A percentile compares a stretch with the other conserved stretches of the same genome.
These are phyloP conservation scores for Sternotherus odoratus DNA, from an alignment of 2,797 vertebrate genomes.

Conservation along the genomic window DNA sequence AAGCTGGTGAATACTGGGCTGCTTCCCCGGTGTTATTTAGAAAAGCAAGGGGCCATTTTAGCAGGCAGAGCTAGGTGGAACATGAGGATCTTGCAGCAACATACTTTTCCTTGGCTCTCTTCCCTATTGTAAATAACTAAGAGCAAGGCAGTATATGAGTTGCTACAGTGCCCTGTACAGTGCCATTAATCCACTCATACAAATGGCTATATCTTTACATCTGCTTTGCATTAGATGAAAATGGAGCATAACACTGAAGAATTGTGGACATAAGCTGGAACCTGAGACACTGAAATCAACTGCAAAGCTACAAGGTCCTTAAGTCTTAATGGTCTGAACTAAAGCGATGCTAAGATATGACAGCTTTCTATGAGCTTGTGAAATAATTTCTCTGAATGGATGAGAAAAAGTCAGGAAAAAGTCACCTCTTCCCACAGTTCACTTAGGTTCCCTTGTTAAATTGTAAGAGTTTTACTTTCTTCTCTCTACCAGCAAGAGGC, in stretches of 20 bases:
- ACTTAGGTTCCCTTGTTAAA: background rate
- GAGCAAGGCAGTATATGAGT: background rate
- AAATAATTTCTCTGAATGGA: background rate
- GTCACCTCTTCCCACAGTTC: background rate
- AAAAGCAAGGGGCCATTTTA: background rate
- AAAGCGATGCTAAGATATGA: background rate
- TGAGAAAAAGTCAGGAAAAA: background rate
- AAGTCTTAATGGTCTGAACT: background rate
- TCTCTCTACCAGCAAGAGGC: slow-evolving; percentile 18
- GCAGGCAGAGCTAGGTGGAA: background rate
- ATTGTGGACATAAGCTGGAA: background rate
- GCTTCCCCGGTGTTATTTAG: slow-evolving; percentile 1
- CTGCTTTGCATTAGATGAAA: too few species aligned
- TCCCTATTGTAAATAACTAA: background rate
- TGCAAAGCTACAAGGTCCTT: background rate
- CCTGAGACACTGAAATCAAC: background rate
- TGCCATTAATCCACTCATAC: too few species aligned
- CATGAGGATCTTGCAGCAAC: background rate
- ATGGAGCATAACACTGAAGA: background rate
- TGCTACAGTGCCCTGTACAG: background rate
- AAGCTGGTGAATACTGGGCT: background rate
- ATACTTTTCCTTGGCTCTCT: background rate
- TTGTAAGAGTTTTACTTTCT: slow-evolving; percentile 18
- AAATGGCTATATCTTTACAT: too few species aligned
- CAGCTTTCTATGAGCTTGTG: slow-evolving; percentile 3